These are phyloP conservation scores for Panthera tigris DNA, from an alignment of 2,113 vertebrate species.

Conservation along the genomic window DNA sequence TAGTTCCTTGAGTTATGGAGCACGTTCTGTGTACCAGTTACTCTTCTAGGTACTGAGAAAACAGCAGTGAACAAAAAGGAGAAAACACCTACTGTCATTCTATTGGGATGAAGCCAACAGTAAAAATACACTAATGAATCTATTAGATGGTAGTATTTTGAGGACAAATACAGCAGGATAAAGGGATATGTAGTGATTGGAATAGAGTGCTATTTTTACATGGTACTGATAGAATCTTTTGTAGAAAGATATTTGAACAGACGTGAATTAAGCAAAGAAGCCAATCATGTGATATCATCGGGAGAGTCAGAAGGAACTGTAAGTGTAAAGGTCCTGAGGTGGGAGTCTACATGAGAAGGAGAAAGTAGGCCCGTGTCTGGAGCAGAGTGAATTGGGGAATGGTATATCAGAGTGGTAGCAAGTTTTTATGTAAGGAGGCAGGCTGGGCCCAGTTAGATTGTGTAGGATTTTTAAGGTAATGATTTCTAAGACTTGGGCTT, in stretches of 20 bases:
- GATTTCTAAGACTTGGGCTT: not conserved
- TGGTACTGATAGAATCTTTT: not conserved
- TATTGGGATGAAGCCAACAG: not conserved
- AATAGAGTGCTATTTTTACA: not conserved
- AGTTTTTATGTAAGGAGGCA: not conserved
- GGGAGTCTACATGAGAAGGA: not conserved
- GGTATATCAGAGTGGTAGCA: not conserved
- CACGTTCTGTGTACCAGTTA: not conserved
- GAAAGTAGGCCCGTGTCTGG: not conserved
- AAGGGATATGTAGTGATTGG: not conserved
- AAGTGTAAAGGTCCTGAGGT: not conserved
- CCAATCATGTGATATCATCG: not conserved
- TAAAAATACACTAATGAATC: conserved; percentile 23
- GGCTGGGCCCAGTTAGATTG: not conserved
- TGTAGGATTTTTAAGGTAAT: not conserved
- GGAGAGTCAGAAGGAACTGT: not conserved
- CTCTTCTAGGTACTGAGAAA: not conserved
- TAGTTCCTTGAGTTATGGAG: conserved; percentile 18
- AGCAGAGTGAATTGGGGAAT: not conserved
- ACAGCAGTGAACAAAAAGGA: conserved; percentile 25
- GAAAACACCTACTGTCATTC: not conserved
- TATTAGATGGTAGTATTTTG: not conserved
- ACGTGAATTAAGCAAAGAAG: conserved; percentile 30
- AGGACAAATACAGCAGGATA: not conserved
- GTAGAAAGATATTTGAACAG: conserved; percentile 9